These are phyloP conservation scores for Chrysomela aeneicollis DNA, from an alignment of 2,888 invertebrate species.

Conservation along the genomic window DNA sequence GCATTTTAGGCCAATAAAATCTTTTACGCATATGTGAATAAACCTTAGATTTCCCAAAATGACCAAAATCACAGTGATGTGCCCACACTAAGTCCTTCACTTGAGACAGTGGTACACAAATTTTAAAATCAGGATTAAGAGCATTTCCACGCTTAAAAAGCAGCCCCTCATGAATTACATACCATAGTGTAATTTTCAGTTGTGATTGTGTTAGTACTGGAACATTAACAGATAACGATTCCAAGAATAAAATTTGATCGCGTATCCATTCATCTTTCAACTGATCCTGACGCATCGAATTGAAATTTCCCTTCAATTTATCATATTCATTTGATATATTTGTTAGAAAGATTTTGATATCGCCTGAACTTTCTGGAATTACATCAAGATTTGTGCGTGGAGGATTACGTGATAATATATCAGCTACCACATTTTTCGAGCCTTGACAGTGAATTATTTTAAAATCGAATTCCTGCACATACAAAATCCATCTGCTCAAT, in stretches of 20 bases:
- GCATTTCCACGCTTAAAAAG: too few relatives aligned
- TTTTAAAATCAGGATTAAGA: too few relatives aligned
- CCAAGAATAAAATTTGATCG: background rate
- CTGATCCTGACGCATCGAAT: background rate
- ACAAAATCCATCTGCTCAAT: slow-evolving; percentile 21
- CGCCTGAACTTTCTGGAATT: background rate
- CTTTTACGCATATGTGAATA: background rate
- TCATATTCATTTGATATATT: background rate
- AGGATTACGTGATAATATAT: slow-evolving; percentile 23
- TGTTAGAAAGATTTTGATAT: background rate
- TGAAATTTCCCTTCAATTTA: background rate
- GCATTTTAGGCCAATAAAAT: slow-evolving; percentile 24
- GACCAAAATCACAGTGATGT: too few relatives aligned
- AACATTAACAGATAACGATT: background rate
- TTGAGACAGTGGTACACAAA: too few relatives aligned
- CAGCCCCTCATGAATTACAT: too few relatives aligned
- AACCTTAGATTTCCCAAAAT: too few relatives aligned
- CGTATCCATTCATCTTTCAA: background rate
- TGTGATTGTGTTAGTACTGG: too few relatives aligned
- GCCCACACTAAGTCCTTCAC: too few relatives aligned
- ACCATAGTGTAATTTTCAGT: too few relatives aligned
- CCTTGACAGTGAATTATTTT: slow-evolving; percentile 16
- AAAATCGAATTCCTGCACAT: slow-evolving; percentile 23
- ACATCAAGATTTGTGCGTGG: background rate
- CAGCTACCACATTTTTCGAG: slow-evolving; percentile 18